Evolutionary conservation across 1,140 invertebrate genomes (phyloP).

Genomic region (Tetraneura akinire): DNA sequence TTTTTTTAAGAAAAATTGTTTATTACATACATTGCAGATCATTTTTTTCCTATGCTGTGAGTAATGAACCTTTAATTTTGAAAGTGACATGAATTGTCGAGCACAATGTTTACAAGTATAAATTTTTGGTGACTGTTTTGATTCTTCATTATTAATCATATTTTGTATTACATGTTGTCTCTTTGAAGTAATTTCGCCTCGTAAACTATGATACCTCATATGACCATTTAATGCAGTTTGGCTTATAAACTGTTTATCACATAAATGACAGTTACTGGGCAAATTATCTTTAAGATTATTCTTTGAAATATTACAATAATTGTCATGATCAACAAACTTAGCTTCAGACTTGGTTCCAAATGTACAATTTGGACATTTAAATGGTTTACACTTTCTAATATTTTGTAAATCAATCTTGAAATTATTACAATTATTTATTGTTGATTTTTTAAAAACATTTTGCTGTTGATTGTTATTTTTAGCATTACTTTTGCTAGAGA

Average conservation of each 20-base stretch:
- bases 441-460: no score
- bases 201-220: neutral
- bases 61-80: neutral
- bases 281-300: no score
- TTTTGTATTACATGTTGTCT: neutral
- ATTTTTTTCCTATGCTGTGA: conserved; percentile 7
- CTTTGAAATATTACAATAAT: neutral
- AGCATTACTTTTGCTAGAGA: neutral
- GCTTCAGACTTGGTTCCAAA: neutral
- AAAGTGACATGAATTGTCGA: neutral
- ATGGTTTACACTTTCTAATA: neutral
- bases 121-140: neutral
- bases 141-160: neutral
- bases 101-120: neutral
- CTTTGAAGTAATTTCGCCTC: neutral
- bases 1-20: conserved; percentile 3
- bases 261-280: neutral
- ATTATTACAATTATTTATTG: no score
- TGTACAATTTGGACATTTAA: neutral
- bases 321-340: neutral
- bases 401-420: neutral
- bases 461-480: neutral
- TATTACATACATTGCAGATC: neutral
- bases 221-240: neutral
- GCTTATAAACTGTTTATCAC: neutral